Evolutionary conservation across 2,888 invertebrate species (phyloP).

Genomic region (Cheilosia grossa): DNA sequence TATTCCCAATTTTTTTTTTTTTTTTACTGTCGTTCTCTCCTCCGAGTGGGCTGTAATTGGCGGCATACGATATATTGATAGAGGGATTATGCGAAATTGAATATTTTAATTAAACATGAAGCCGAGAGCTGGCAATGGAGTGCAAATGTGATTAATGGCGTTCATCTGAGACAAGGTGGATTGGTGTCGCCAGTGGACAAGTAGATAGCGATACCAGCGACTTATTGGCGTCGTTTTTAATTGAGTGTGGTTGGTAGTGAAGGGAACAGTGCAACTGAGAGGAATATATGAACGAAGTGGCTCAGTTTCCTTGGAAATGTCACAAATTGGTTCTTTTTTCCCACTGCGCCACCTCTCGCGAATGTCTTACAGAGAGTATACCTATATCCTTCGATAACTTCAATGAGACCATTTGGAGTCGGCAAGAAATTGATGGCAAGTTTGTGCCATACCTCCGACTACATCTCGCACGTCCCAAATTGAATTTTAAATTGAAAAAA

Average conservation of each 20-base stretch:
- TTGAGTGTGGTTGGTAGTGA: not conserved
- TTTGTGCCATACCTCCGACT: no score
- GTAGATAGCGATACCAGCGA: conserved; percentile 6
- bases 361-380: no score
- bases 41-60: conserved; percentile 15
- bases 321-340: no score
- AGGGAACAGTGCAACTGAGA: not conserved
- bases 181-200: not conserved
- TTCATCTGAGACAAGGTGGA: conserved; percentile 7
- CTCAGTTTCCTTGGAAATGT: no score
- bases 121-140: conserved; percentile 32
- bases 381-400: no score
- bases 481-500: no score
- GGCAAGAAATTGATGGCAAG: no score
- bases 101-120: conserved; percentile 43
- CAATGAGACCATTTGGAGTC: no score
- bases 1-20: not conserved
- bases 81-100: conserved; percentile 32
- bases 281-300: no score
- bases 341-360: no score
- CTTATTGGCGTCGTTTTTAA: conserved; percentile 39
- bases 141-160: conserved; percentile 51
- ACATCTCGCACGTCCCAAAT: no score
- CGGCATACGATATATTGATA: conserved; percentile 21
- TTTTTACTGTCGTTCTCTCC: not conserved